Evolutionary conservation across 1,140 invertebrate genomes (phyloP), one percentile per base, ranked within the genome.

Genomic region (Heliothis subflexa): DNA sequence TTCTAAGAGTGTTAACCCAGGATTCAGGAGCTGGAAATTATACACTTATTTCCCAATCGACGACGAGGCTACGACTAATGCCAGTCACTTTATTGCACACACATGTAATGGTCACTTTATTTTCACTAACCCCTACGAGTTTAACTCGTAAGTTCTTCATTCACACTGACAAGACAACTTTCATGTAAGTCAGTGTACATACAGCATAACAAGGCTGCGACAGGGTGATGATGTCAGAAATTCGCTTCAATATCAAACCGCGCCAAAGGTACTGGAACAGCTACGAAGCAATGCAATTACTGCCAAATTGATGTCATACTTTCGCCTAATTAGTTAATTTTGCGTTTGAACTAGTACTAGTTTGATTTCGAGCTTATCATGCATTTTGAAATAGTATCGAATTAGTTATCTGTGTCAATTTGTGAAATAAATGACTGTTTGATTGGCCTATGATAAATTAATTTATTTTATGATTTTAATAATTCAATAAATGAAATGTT

Each of bases 191-290:
- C 40, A 49, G 59, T 40, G 59, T 33, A 33, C 33, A 33, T 7
- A 3, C 7, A 33, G 0, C 33, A 33, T 7, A 33, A 33, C 33
- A 33, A 33, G 7, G 7, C 33, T 33, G 3, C 33, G 62, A 66
- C 62, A 13, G 59, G 25, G 28, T 13, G 10, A 47, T 66, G 62
- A 66, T 21, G 70, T 73, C 54, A 62, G 33, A 40, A 18, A 14
- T 59, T 50, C 18, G 72, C 55, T 11, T 28, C 57, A 13, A 25
- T 61, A 55, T 74, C 55, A 74, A 57, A 74, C 72, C 72, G 45
- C 55, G 62, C 12, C 57, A 74, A 74, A 74, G 57, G 72, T 40
- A 62, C 40, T 61, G 57, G 50, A 74, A 74, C 62, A 62, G 72
- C 57, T 74, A 50, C 62, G 72, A 62, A 18, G 16, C 14, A 61